phyloP scores from a whole-genome alignment of 2,113 vertebrate species.

The Laticauda laticaudata region DNA sequence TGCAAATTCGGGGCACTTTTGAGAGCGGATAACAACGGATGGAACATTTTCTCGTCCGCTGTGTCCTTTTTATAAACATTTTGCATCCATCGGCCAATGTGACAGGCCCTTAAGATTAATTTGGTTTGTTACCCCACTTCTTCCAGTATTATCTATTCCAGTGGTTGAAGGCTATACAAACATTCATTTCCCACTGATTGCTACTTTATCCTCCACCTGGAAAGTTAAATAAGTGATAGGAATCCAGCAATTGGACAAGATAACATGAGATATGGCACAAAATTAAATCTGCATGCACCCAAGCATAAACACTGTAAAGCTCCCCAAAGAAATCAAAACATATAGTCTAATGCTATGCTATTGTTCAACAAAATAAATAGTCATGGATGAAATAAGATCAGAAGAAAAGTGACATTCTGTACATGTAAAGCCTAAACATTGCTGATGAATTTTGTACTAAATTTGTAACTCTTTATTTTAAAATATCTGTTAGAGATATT shows the following conservation, averaged over 20 bases:
- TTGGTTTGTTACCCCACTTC: neutral
- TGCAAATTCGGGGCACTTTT: too few species aligned
- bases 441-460: neutral
- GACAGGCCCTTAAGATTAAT: neutral
- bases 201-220: neutral
- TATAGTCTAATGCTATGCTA: neutral
- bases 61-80: too few species aligned
- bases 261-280: neutral
- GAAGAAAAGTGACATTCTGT: neutral
- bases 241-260: neutral
- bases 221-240: neutral
- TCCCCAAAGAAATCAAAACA: neutral
- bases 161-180: neutral
- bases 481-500: neutral
- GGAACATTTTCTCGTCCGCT: too few species aligned
- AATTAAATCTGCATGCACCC: neutral
- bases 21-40: too few species aligned
- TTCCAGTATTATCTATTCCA: neutral
- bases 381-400: neutral
- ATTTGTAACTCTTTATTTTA: neutral
- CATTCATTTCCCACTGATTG: neutral
- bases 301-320: neutral
- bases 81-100: too few species aligned
- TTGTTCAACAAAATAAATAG: slow-evolving; percentile 3
- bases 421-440: neutral